Evolutionary conservation across 2,797 vertebrate species (phyloP).

Genomic region (Brotogeris chrysoptera): DNA sequence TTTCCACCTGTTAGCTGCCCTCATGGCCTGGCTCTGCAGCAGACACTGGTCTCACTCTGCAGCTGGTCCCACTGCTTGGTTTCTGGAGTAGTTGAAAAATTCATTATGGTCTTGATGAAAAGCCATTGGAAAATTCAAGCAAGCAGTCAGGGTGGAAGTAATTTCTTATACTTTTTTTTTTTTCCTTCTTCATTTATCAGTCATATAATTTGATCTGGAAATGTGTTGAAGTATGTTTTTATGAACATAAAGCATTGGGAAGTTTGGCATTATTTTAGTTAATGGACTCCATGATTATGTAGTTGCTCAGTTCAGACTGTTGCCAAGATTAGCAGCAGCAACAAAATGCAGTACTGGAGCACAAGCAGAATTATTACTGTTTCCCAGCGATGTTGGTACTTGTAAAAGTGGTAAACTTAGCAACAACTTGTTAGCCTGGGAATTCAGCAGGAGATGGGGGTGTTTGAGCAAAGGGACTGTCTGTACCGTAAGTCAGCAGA

Average conservation of each 20-base stretch:
- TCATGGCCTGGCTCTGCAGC: neutral
- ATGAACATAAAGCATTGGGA: neutral
- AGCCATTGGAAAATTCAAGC: neutral
- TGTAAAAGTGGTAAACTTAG: neutral
- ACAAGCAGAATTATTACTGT: neutral
- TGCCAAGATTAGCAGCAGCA: neutral
- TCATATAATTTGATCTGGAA: neutral
- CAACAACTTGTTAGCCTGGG: neutral
- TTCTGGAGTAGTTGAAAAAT: neutral
- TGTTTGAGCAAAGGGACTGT: slow-evolving; percentile 18
- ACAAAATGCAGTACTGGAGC: neutral
- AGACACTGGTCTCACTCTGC: no score
- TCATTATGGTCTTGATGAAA: neutral
- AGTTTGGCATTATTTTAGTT: neutral
- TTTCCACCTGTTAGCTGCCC: neutral
- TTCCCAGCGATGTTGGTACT: neutral
- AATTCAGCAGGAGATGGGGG: neutral
- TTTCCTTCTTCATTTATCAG: neutral
- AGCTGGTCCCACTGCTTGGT: neutral
- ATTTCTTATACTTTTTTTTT: neutral
- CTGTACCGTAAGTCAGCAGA: slow-evolving; percentile 22
- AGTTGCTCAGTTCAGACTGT: neutral
- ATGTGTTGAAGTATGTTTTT: neutral
- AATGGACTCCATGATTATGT: neutral
- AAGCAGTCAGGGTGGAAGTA: neutral